phyloP scores from a whole-genome alignment of 2,797 vertebrate species.

The Manis javanica region DNA sequence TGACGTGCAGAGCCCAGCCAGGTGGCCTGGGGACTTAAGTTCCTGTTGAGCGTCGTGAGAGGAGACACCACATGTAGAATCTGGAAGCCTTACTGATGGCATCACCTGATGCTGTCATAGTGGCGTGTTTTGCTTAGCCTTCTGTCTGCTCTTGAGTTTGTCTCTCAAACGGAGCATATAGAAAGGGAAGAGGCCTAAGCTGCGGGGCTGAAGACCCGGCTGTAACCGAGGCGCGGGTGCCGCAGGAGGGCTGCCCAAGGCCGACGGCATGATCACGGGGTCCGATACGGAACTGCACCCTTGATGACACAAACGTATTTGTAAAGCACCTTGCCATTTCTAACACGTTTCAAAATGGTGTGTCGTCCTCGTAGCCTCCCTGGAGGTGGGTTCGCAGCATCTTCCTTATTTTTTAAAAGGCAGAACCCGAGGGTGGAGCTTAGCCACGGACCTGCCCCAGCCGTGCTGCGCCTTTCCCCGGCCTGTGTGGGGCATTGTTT shows the following conservation, averaged over 20 bases:
- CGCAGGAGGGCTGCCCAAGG: rapidly evolving
- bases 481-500: no score
- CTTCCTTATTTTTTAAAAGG: not conserved
- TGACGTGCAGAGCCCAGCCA: rapidly evolving
- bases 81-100: not conserved
- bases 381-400: not conserved
- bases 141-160: not conserved
- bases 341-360: not conserved
- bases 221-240: not conserved
- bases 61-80: rapidly evolving
- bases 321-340: not conserved
- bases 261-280: not conserved
- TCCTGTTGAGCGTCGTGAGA: rapidly evolving
- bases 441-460: not conserved
- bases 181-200: not conserved
- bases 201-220: no score
- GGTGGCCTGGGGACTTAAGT: rapidly evolving
- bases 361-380: not conserved
- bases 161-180: not conserved
- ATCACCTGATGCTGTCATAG: not conserved
- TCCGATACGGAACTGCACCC: no score
- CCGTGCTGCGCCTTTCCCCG: not conserved
- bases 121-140: not conserved
- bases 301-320: not conserved
- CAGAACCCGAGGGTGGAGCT: not conserved